These are phyloP conservation scores for Anagrus nilaparvatae DNA, from an alignment of 1,140 invertebrate species.

Conservation along the genomic window DNA sequence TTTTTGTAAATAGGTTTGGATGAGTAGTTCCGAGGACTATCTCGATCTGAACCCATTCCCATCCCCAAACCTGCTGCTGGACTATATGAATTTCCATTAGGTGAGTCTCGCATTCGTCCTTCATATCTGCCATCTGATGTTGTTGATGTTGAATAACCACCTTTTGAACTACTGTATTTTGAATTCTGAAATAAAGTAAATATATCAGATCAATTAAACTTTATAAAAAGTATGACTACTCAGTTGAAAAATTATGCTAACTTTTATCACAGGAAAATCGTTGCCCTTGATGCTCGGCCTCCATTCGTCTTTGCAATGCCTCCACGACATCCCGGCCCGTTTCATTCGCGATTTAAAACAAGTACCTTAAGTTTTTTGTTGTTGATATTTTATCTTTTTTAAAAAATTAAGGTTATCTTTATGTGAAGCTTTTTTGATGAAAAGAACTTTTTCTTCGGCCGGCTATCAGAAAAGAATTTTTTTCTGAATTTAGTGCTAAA, in stretches of 20 bases:
- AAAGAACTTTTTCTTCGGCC: too few relatives aligned
- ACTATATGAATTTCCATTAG: constrained; percentile 63
- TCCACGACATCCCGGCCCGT: constrained; percentile 15
- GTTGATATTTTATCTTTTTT: too few relatives aligned
- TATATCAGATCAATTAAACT: neutral
- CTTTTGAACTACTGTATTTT: constrained; percentile 64
- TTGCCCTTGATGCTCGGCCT: constrained; percentile 10
- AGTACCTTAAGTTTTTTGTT: too few relatives aligned
- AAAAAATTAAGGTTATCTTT: too few relatives aligned
- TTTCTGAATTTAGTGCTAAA: too few relatives aligned
- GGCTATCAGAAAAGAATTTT: too few relatives aligned
- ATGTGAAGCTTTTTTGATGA: too few relatives aligned
- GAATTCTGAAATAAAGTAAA: constrained; percentile 51
- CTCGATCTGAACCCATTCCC: constrained; percentile 51
- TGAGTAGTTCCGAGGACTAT: constrained; percentile 55
- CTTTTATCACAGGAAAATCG: constrained; percentile 10
- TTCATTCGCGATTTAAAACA: too few relatives aligned
- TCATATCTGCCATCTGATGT: constrained; percentile 44
- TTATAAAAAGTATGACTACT: neutral
- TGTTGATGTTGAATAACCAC: constrained; percentile 47
- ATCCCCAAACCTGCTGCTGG: constrained; percentile 48
- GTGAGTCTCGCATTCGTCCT: constrained; percentile 59
- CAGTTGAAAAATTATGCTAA: constrained; percentile 1
- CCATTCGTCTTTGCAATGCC: constrained; percentile 14
- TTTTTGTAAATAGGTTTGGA: constrained; percentile 77